Conservation (phyloP, 2,888 invertebrate genomes). For the Apamea sordens region DNA sequence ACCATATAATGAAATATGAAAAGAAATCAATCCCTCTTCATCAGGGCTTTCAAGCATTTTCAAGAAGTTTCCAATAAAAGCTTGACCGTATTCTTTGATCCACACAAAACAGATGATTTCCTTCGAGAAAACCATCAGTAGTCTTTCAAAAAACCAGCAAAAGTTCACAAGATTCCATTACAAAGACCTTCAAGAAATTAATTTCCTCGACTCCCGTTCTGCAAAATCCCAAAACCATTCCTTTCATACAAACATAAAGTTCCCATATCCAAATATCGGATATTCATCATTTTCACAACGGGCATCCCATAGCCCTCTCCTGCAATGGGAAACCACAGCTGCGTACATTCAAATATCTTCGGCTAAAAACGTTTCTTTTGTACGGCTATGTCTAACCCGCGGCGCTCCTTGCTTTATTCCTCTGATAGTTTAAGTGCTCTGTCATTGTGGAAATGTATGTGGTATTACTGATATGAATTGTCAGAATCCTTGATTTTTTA, state of each 20-base stretch:
- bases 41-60: background rate
- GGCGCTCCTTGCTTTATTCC: conserved; percentile 58
- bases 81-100: background rate
- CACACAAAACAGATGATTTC: background rate
- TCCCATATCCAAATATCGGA: conserved; percentile 51
- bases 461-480: conserved; percentile 19
- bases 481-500: conserved; percentile 19
- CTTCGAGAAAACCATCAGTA: background rate
- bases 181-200: background rate
- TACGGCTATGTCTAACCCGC: conserved; percentile 60
- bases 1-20: conserved; percentile 17
- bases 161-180: background rate
- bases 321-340: conserved; percentile 61
- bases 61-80: background rate
- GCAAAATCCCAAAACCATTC: background rate
- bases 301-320: conserved; percentile 34
- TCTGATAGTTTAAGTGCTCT: conserved; percentile 67
- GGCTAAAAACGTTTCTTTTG: conserved; percentile 69
- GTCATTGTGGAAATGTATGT: conserved; percentile 41
- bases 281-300: conserved; percentile 55
- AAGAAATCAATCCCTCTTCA: conserved; percentile 1
- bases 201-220: background rate
- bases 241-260: conserved; percentile 10
- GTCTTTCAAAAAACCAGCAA: background rate
- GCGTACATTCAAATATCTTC: conserved; percentile 65